Evolutionary conservation across 1,140 invertebrate species (phyloP), one percentile per base, ranked within the genome.

Genomic region (Atta cephalotes): DNA sequence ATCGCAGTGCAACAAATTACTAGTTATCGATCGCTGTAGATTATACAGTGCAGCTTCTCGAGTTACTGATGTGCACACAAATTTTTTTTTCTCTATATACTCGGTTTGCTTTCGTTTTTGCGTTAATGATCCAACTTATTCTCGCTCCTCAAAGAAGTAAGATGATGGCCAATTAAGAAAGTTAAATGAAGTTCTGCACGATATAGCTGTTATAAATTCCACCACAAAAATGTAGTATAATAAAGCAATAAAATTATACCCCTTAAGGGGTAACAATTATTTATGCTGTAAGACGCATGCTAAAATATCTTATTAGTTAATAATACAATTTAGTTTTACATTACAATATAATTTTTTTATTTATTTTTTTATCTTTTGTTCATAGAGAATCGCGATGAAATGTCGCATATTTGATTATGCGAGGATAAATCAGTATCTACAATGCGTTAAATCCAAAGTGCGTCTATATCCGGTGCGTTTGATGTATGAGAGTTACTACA

Each of bases 381-480:
- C 25, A n/a, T 70, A 21, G 12, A 21, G n/a, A 53, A 70, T 39
- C 14, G 18, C 10, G 49, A 80, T 56, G 16, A 45, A 71, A 58
- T 71, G n/a, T 58, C 65, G 35, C 0, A 28, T 49, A 72, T 18
- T 28, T 35, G n/a, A 80, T 81, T 7, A 28, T 28, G 58, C 35
- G 49, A 56, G 35, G 14, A 66, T 45, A 85, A 63, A 58, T 65
- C 28, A 25, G 60, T 45, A 56, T 78, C 62, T 53, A 78, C 25
- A 51, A 45, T 66, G 62, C 18, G 25, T 79, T 66, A 65, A 31
- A 31, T 65, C 72, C 62, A 58, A 78, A 65, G 45, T 78, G 72
- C 62, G 7, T 78, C 62, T 85, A 79, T 79, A 79, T 85, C 63
- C 74, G 82, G 71, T 53, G 60, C 82, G 74, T 85, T 85, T 85